Percentiles rank a stretch among this genome's conserved stretches.
Conservation (phyloP, 2,113 vertebrate genomes). For the Mesocricetus auratus region DNA sequence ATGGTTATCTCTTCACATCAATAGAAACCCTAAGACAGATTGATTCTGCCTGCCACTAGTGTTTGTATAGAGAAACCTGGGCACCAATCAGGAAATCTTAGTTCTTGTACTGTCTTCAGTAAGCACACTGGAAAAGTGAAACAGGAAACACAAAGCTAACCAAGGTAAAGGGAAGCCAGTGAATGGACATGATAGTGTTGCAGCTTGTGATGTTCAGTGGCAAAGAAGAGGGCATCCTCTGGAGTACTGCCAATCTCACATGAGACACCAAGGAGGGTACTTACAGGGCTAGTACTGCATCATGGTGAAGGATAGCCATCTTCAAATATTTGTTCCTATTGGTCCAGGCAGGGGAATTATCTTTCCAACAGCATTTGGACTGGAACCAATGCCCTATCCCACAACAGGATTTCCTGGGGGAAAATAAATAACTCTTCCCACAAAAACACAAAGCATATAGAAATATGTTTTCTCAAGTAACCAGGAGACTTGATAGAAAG, state of each 20-base stretch:
- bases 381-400: neutral
- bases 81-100: constrained; percentile 54
- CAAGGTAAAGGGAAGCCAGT: constrained; percentile 20
- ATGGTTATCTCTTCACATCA: neutral
- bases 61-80: constrained; percentile 9
- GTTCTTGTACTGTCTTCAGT: constrained; percentile 24
- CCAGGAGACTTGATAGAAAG: neutral
- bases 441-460: constrained; percentile 39
- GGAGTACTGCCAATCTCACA: rapidly evolving
- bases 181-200: neutral
- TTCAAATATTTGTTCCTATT: neutral
- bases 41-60: neutral
- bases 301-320: neutral
- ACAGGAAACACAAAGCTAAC: constrained; percentile 43
- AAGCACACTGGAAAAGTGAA: constrained; percentile 56
- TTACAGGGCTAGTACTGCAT: neutral
- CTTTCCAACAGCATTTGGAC: neutral
- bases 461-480: neutral
- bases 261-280: too few relatives aligned
- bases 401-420: constrained; percentile 29
- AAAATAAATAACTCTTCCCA: constrained; percentile 50
- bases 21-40: neutral
- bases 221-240: neutral
- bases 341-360: neutral
- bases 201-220: rapidly evolving